Percentiles rank a stretch among this genome's conserved stretches.
phyloP scores from a whole-genome alignment of 92 coral and sea anemone genomes.

The Zoanthus solanderi region DNA sequence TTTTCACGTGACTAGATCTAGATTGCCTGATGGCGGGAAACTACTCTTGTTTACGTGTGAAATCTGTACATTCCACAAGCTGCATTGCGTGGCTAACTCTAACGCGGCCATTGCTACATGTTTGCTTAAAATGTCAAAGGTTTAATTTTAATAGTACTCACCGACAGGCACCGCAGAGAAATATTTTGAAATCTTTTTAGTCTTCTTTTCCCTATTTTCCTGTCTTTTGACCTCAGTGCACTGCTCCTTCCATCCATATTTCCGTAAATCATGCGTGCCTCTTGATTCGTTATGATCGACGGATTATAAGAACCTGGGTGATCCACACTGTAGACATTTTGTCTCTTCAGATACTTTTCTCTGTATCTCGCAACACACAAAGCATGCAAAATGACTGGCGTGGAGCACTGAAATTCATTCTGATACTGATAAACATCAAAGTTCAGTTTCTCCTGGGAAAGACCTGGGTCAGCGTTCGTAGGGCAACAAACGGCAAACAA shows the following conservation, averaged over 20 bases:
- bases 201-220: slow-evolving; percentile 21
- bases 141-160: not conserved
- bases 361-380: slow-evolving; percentile 34
- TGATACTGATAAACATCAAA: not conserved
- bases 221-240: slow-evolving; percentile 27
- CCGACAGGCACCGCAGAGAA: slow-evolving; percentile 29
- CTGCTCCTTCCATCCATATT: slow-evolving; percentile 31
- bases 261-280: not conserved
- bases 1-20: not conserved
- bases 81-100: not conserved
- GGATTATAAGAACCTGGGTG: slow-evolving; percentile 36
- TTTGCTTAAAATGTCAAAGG: not conserved
- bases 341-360: slow-evolving; percentile 48
- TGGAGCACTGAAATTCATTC: not conserved
- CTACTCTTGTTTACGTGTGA: not conserved
- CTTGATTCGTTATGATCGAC: slow-evolving; percentile 28
- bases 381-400: not conserved
- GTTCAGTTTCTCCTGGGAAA: slow-evolving; percentile 21
- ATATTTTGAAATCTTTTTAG: slow-evolving; percentile 33
- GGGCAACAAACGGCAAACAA: slow-evolving; percentile 40
- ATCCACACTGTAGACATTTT: slow-evolving; percentile 36
- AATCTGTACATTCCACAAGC: not conserved
- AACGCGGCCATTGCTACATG: not conserved
- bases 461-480: slow-evolving; percentile 14
- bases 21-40: not conserved